Conservation (phyloP, 1,140 invertebrate genomes). For the Drosophila santomea region DNA sequence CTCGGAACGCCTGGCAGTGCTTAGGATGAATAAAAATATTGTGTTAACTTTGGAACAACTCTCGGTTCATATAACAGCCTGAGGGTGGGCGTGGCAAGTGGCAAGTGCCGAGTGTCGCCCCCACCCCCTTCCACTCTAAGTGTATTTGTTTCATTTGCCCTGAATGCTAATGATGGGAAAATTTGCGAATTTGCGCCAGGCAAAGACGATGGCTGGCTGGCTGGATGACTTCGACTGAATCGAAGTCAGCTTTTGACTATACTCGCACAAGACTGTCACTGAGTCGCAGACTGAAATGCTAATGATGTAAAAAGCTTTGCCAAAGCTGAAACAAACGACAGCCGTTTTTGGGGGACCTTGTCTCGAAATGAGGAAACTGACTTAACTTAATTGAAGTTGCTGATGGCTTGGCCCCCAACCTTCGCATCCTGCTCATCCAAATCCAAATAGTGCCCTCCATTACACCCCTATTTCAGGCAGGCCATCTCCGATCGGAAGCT, state of each 20-base stretch:
- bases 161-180: slow-evolving; percentile 83
- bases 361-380: slow-evolving; percentile 79
- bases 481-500: slow-evolving; percentile 63
- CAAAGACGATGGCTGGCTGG: slow-evolving; percentile 18
- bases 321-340: slow-evolving; percentile 80
- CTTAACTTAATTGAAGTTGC: slow-evolving; percentile 83
- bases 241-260: slow-evolving; percentile 31
- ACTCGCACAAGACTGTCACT: slow-evolving; percentile 7
- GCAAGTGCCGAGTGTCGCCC: slow-evolving; percentile 43
- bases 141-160: slow-evolving; percentile 82
- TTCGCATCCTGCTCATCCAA: not conserved
- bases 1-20: slow-evolving; percentile 48
- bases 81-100: slow-evolving; percentile 25
- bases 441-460: not conserved
- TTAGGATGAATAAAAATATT: slow-evolving; percentile 80
- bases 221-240: slow-evolving; percentile 2
- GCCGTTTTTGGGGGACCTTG: slow-evolving; percentile 53
- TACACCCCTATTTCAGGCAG: slow-evolving; percentile 58
- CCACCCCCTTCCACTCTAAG: slow-evolving; percentile 43
- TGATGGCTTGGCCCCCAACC: slow-evolving; percentile 40
- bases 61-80: slow-evolving; percentile 47
- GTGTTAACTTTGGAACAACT: slow-evolving; percentile 75
- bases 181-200: slow-evolving; percentile 77
- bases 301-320: slow-evolving; percentile 79
- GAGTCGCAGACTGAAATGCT: slow-evolving; percentile 66